Base-by-base conservation (phyloP, 1,140 invertebrate species). In the Ostrea denselamellosa region DNA sequence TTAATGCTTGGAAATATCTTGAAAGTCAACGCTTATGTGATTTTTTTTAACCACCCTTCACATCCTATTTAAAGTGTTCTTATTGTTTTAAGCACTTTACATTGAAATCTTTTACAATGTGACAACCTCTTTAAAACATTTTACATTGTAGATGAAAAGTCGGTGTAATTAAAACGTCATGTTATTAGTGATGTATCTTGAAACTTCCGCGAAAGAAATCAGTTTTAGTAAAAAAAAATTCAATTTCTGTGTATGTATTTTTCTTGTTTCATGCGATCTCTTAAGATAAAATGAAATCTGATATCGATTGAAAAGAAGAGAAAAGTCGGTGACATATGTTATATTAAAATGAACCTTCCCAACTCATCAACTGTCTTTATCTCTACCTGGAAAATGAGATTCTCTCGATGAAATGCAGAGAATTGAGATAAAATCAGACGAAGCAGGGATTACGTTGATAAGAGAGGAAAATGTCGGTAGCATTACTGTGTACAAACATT, bases 301-400 rank as follows among this genome's bases (percentile, higher is more conserved):
- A 19, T 62, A 62, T 62, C 58, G 58, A 62, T n/a, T n/a, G 0
- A 62, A 14, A 62, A n/a, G 58, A n/a, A 62, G 58, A n/a, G n/a
- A 14, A 14, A 62, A 62, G n/a, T 19, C 14, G n/a, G n/a, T 19
- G n/a, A 14, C 58, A 17, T 62, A 62, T 68, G n/a, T 22, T 68
- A 8, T 68, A n/a, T n/a, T 68, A 68, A 25, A 68, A 22, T 9
- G 22, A 68, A 68, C 9, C 14, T 17, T 56, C 54, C 54, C 54
- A 17, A 68, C 65, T 68, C 65, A 77, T 77, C 68, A 77, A 28
- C 25, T 25, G 68, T 77, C 25, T 10, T 22, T 77, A 77, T 77
- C 68, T 77, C 8, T 77, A 77, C 68, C 68, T 77, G 68, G 68
- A 77, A 77, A 77, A 77, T 28, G 68, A 77, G 68, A 77, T 77